A percentile compares a stretch with the other conserved stretches of the same genome.
These are phyloP conservation scores for Tethea ocularis DNA, from an alignment of 2,888 invertebrate genomes.

Conservation along the genomic window DNA sequence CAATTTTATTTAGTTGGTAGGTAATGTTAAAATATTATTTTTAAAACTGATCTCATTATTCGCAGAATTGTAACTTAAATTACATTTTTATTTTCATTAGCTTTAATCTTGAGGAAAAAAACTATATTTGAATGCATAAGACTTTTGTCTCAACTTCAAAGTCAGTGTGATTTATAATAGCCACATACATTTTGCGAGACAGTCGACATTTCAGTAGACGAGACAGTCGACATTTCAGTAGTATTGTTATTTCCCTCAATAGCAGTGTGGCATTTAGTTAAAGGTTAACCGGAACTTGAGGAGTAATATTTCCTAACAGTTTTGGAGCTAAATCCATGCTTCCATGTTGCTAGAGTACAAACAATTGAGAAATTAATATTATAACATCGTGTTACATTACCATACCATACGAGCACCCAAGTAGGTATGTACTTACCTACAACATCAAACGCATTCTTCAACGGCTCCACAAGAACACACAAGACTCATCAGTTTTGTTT, in stretches of 20 bases:
- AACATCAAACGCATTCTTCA: conserved; percentile 9
- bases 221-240: conserved; percentile 26
- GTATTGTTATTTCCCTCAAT: conserved; percentile 24
- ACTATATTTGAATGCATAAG: no score
- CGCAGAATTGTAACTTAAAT: not conserved
- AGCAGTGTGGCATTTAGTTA: conserved; percentile 24
- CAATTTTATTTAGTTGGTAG: not conserved
- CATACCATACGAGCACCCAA: not conserved
- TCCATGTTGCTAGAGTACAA: not conserved
- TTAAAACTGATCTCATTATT: no score
- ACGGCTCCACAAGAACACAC: not conserved
- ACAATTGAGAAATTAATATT: not conserved
- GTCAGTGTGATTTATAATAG: not conserved
- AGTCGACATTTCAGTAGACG: conserved; percentile 27
- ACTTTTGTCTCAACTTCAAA: no score
- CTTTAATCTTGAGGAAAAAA: no score
- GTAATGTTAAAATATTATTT: not conserved
- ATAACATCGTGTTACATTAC: not conserved
- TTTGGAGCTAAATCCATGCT: not conserved
- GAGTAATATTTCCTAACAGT: not conserved
- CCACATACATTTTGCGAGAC: conserved; percentile 2
- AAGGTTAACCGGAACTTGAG: conserved; percentile 9
- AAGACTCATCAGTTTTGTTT: conserved; percentile 3
- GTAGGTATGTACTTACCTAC: not conserved
- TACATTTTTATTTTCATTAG: not conserved